These are phyloP conservation scores for Zosterops japonicus DNA, from an alignment of 2,113 vertebrate genomes.

Conservation along the genomic window DNA sequence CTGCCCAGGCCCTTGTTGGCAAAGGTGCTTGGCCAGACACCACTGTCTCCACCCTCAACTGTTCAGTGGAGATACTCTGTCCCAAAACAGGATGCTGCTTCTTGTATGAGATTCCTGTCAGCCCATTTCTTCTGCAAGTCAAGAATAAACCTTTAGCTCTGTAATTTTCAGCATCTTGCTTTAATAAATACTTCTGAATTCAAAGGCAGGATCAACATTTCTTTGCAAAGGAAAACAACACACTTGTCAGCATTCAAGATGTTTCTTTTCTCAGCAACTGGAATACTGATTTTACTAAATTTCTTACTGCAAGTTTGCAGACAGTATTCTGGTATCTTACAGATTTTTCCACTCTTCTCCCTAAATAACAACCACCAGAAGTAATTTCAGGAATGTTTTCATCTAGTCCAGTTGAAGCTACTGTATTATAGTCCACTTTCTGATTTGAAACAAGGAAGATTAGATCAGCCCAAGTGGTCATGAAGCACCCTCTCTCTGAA, in stretches of 20 bases:
- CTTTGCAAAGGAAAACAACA: not conserved
- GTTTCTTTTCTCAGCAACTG: not conserved
- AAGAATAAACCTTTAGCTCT: not conserved
- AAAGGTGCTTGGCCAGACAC: not conserved
- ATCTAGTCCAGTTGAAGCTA: not conserved
- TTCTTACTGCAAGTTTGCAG: not conserved
- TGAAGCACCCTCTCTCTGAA: not conserved
- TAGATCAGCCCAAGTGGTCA: not conserved
- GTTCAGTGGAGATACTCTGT: not conserved
- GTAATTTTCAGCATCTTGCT: not conserved
- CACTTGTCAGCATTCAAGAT: not conserved
- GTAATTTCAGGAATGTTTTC: not conserved
- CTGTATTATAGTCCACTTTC: not conserved
- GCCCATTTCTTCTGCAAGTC: not conserved
- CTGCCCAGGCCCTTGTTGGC: not conserved
- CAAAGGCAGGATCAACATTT: not conserved
- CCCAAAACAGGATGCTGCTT: not conserved
- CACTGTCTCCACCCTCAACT: not conserved
- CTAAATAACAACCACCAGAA: not conserved
- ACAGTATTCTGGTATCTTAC: not conserved
- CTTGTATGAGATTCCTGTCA: not conserved
- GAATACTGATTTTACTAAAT: not conserved
- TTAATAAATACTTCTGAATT: not conserved
- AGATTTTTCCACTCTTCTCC: not conserved
- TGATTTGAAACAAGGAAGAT: not conserved